phyloP scores from a whole-genome alignment of 2,797 vertebrate genomes.

The Rhyacichthys aspro region DNA sequence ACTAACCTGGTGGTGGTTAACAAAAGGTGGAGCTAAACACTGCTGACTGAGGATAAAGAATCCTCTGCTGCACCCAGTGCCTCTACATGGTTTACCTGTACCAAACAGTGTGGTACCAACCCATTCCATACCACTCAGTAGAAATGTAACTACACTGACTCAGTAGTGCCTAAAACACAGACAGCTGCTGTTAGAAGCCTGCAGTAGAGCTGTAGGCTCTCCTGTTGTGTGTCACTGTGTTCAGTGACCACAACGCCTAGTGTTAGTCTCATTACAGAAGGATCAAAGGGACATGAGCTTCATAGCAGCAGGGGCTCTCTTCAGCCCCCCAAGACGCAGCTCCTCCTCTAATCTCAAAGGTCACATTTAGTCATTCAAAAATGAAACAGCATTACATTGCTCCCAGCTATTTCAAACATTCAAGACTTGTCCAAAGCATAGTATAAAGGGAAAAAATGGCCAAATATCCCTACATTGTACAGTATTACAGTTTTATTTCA shows the following conservation, averaged over 20 bases:
- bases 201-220: constrained; percentile 60
- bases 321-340: constrained; percentile 69
- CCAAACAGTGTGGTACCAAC: no score
- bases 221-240: constrained; percentile 72
- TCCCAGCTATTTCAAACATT: constrained; percentile 39
- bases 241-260: constrained; percentile 76
- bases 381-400: constrained; percentile 73
- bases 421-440: constrained; percentile 30
- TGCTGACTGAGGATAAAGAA: no score
- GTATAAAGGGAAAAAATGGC: no score
- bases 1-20: no score
- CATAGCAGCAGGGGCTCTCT: constrained; percentile 73
- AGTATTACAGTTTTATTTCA: no score
- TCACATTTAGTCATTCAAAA: constrained; percentile 81
- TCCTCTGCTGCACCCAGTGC: no score
- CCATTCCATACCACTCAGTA: no score
- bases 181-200: constrained; percentile 31
- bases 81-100: no score
- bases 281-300: constrained; percentile 80
- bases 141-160: no score
- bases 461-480: no score
- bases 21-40: no score
- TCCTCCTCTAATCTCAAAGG: constrained; percentile 80
- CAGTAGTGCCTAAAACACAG: constrained; percentile 12
- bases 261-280: constrained; percentile 78